A percentile compares a stretch with the other conserved stretches of the same genome.
Evolutionary conservation across 2,888 invertebrate species (phyloP).

Genomic region (Aphidoletes aphidimyza): DNA sequence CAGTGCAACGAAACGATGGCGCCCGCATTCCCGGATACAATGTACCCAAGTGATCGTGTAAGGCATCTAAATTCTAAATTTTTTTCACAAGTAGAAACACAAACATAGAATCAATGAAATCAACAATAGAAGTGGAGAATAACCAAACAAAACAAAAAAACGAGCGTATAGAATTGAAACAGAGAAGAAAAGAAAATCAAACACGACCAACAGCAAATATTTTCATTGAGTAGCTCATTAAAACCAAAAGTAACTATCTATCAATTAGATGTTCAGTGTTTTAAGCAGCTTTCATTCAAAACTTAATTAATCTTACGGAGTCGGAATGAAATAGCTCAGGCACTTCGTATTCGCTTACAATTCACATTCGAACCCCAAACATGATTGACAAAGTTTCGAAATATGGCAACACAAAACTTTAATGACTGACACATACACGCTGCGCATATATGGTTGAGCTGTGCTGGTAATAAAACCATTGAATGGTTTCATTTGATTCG

Average conservation of each 20-base stretch:
- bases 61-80: slow-evolving; percentile 88
- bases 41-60: slow-evolving; percentile 94
- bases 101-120: background rate
- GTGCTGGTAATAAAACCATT: slow-evolving; percentile 28
- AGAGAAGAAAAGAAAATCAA: background rate
- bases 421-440: background rate
- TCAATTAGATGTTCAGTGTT: background rate
- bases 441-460: background rate
- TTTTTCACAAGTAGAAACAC: slow-evolving; percentile 14
- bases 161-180: no score
- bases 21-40: slow-evolving; percentile 94
- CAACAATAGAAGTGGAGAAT: no score
- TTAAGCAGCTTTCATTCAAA: slow-evolving; percentile 5
- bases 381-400: slow-evolving; percentile 34
- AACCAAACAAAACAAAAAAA: no score
- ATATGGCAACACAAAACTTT: slow-evolving; percentile 36
- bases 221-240: background rate
- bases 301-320: background rate
- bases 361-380: background rate
- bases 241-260: background rate
- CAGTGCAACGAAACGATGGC: slow-evolving; percentile 95
- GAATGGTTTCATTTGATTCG: slow-evolving; percentile 37
- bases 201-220: background rate
- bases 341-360: background rate
- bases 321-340: no score